A percentile compares a stretch with the other conserved stretches of the same genome.
These are phyloP conservation scores for Prenolepis imparis DNA, from an alignment of 2,888 invertebrate species.

Conservation along the genomic window DNA sequence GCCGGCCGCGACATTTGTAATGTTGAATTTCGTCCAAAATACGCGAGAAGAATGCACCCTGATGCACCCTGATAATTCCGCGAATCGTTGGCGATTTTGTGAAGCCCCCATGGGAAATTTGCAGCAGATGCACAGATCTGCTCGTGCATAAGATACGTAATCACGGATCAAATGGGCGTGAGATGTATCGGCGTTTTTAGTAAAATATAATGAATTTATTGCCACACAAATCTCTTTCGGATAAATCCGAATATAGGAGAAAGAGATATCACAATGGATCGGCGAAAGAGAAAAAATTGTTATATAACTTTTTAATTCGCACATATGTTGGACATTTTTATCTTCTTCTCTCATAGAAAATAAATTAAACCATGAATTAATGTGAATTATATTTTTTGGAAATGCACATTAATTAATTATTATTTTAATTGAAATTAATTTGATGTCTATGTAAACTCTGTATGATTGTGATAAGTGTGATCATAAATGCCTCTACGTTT, in stretches of 20 bases:
- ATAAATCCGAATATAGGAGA: background rate
- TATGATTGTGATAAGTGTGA: background rate
- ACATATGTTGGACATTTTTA: background rate
- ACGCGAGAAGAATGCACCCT: constrained; percentile 68
- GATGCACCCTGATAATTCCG: constrained; percentile 69
- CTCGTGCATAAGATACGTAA: constrained; percentile 53
- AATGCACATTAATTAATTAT: background rate
- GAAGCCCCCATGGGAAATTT: constrained; percentile 56
- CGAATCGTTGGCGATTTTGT: constrained; percentile 66
- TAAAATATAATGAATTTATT: constrained; percentile 14
- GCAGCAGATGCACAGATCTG: constrained; percentile 6
- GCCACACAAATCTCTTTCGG: background rate
- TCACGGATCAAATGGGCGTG: constrained; percentile 31
- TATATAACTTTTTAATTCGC: background rate
- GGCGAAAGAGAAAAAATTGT: constrained; percentile 4
- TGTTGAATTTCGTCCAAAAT: constrained; percentile 71
- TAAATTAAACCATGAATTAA: background rate
- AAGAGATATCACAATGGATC: background rate
- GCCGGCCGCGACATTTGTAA: constrained; percentile 70
- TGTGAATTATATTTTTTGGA: constrained; percentile 10
- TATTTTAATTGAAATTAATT: background rate
- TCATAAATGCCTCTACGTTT: constrained; percentile 10
- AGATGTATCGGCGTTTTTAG: constrained; percentile 53
- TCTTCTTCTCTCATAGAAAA: background rate
- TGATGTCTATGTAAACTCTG: background rate